Evolutionary conservation across 2,888 invertebrate species (phyloP).

Genomic region (Calameuta filiformis): DNA sequence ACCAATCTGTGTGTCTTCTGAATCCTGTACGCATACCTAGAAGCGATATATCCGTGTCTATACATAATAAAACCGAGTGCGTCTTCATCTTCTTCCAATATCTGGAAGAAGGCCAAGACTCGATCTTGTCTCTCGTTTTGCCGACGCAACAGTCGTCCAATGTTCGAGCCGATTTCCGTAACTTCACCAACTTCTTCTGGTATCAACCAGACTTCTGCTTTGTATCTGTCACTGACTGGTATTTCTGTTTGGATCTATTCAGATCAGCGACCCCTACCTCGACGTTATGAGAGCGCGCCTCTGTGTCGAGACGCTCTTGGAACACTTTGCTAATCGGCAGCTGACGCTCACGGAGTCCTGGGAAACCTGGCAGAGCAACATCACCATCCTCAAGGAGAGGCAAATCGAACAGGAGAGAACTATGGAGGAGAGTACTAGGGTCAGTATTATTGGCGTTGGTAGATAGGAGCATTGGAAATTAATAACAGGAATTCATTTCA

Average conservation of each 20-base stretch:
- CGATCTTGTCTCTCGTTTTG: neutral
- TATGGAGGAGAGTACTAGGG: conserved; percentile 56
- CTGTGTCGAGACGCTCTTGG: conserved; percentile 77
- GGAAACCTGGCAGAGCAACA: conserved; percentile 77
- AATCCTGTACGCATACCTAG: neutral
- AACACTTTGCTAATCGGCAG: conserved; percentile 75
- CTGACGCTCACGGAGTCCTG: conserved; percentile 75
- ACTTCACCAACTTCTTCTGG: neutral
- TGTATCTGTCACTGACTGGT: neutral
- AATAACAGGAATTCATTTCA: conserved; percentile 47
- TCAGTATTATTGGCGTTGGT: conserved; percentile 66
- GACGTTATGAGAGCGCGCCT: conserved; percentile 75
- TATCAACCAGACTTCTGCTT: neutral
- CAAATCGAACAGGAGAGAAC: conserved; percentile 67
- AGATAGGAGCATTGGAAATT: neutral
- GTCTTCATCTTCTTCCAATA: neutral
- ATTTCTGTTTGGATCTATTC: conserved; percentile 28
- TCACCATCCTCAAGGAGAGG: conserved; percentile 67
- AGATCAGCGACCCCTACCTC: conserved; percentile 77
- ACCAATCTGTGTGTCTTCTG: neutral
- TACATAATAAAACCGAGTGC: neutral
- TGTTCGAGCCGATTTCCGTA: neutral
- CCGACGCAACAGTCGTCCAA: neutral
- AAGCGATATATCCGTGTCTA: neutral
- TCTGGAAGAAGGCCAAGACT: neutral